Evolutionary conservation across 2,113 vertebrate species (phyloP).

Genomic region (Lamprologus callipterus): DNA sequence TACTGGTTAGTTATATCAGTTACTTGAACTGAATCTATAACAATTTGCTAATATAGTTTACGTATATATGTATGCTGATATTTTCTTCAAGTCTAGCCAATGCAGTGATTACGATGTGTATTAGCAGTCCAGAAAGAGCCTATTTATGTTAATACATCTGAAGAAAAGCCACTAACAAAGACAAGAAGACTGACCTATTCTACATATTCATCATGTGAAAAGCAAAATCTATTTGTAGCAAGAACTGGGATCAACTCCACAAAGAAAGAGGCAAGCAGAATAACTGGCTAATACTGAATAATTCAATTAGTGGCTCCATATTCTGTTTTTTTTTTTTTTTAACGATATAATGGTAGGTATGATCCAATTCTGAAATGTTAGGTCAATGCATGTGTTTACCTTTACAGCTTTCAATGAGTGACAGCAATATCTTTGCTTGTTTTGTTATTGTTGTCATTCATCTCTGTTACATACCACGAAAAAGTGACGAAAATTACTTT

Average conservation of each 20-base stretch:
- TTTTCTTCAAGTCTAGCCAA: not conserved
- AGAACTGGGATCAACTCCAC: not conserved
- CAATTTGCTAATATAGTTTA: not conserved
- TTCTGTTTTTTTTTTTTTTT: fast-evolving
- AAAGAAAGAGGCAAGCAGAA: not conserved
- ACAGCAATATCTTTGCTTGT: not conserved
- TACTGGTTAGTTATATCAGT: not conserved
- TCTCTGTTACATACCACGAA: not conserved
- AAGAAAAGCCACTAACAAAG: not conserved
- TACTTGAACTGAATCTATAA: not conserved
- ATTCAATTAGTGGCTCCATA: not conserved
- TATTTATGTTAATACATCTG: not conserved
- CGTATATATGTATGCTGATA: not conserved
- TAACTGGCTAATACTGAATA: not conserved
- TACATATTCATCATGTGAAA: not conserved
- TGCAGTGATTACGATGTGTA: not conserved
- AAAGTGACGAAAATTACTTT: not conserved
- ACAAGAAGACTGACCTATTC: not conserved
- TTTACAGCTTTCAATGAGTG: not conserved
- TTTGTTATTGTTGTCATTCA: not conserved
- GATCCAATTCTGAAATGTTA: not conserved
- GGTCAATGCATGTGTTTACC: not conserved
- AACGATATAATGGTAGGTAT: not conserved
- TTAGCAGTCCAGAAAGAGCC: not conserved
- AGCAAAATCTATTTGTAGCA: not conserved